phyloP scores from a whole-genome alignment of 2,888 invertebrate genomes.

The Mythimna vitellina region DNA sequence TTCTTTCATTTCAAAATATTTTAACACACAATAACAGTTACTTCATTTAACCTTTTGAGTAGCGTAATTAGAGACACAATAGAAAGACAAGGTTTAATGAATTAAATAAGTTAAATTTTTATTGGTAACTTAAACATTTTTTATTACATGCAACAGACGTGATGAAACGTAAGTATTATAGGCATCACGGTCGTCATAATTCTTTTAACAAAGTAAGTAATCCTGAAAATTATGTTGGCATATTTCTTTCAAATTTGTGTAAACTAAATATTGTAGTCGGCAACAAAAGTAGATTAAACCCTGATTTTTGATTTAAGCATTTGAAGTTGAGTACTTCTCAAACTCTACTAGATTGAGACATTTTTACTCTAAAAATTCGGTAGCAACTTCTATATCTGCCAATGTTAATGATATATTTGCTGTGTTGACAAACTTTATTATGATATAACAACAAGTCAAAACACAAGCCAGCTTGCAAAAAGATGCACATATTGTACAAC shows the following conservation, averaged over 20 bases:
- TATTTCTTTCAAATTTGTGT: no score
- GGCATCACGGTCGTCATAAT: not conserved
- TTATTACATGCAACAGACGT: conserved; percentile 30
- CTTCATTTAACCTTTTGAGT: no score
- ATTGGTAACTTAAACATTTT: conserved; percentile 2
- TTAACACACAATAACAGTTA: not conserved
- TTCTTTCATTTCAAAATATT: not conserved
- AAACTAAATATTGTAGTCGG: no score
- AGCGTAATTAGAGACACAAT: no score
- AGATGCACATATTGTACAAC: not conserved
- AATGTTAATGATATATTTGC: not conserved
- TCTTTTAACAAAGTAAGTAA: conserved; percentile 6
- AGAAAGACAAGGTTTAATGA: no score
- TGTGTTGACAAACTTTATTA: no score
- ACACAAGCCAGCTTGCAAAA: not conserved
- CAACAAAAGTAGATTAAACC: no score
- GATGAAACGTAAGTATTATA: conserved; percentile 29
- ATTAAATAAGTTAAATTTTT: not conserved
- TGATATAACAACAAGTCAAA: no score
- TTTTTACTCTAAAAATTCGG: no score
- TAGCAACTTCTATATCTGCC: not conserved
- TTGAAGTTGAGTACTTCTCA: no score
- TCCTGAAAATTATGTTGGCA: not conserved
- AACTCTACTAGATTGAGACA: no score
- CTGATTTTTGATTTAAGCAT: no score